Conservation (phyloP, 1,140 invertebrate species). For the Magallana ariakensis region DNA sequence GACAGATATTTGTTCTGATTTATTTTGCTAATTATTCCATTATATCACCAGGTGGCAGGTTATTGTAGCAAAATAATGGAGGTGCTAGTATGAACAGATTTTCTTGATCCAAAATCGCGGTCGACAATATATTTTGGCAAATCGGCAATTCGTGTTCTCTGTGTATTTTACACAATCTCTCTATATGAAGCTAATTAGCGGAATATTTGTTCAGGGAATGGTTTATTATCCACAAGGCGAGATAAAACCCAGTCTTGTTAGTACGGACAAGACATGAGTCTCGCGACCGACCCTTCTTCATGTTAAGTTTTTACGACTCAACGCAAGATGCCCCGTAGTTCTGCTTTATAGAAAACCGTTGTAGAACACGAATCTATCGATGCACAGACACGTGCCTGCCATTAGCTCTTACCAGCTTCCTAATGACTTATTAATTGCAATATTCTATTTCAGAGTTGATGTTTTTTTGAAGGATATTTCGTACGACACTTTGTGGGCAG, state of each 20-base stretch:
- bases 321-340: slow-evolving; percentile 8
- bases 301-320: slow-evolving; percentile 24
- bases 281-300: neutral
- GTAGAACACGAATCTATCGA: neutral
- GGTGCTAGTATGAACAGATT: slow-evolving; percentile 7
- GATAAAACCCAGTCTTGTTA: slow-evolving; percentile 17
- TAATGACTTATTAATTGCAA: slow-evolving; percentile 36
- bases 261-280: neutral
- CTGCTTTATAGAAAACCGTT: slow-evolving; percentile 4
- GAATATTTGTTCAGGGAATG: slow-evolving; percentile 17
- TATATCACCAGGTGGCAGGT: slow-evolving; percentile 13
- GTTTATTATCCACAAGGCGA: slow-evolving; percentile 10
- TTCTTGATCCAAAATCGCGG: neutral
- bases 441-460: slow-evolving; percentile 23
- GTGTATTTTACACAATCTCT: slow-evolving; percentile 36
- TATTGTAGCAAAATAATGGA: slow-evolving; percentile 3
- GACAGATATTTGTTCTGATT: neutral
- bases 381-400: neutral
- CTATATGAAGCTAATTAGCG: slow-evolving; percentile 31
- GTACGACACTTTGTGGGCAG: neutral
- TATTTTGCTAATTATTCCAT: neutral
- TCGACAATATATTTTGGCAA: slow-evolving; percentile 12
- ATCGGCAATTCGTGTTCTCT: slow-evolving; percentile 26
- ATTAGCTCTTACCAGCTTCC: slow-evolving; percentile 11
- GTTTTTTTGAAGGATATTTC: slow-evolving; percentile 12